phyloP scores from a whole-genome alignment of 2,888 invertebrate species.

The Agriopis leucophaearia region DNA sequence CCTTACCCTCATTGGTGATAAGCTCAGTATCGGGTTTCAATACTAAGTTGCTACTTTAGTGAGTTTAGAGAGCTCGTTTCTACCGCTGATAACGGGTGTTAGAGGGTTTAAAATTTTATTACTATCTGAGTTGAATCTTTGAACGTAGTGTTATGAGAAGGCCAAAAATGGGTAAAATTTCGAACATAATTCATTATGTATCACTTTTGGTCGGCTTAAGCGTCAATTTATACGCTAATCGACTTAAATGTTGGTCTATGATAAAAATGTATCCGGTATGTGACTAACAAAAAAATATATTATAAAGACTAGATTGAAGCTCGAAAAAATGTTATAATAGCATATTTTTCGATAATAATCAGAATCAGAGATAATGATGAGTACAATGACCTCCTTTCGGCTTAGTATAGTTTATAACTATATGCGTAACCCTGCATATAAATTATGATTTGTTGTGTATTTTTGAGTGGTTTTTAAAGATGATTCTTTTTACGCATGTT shows the following conservation, averaged over 20 bases:
- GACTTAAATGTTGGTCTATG: no score
- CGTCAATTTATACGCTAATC: neutral
- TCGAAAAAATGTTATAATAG: no score
- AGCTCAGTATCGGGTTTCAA: slow-evolving; percentile 20
- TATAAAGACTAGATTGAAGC: no score
- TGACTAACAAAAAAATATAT: no score
- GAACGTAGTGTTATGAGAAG: slow-evolving; percentile 1
- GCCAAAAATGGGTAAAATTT: slow-evolving; percentile 4
- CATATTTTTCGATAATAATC: no score
- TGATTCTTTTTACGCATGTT: no score
- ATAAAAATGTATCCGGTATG: neutral
- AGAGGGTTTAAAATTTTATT: slow-evolving; percentile 13
- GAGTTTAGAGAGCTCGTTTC: slow-evolving; percentile 13
- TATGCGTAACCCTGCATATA: no score
- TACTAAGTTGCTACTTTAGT: slow-evolving; percentile 24
- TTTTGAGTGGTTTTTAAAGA: no score
- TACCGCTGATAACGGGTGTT: neutral
- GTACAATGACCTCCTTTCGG: no score
- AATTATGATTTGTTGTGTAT: no score
- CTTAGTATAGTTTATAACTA: no score
- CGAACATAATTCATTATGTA: neutral
- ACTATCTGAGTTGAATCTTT: neutral
- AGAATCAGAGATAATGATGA: no score
- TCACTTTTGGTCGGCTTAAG: neutral
- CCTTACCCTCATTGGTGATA: slow-evolving; percentile 13